Conservation (phyloP, 1,140 invertebrate genomes). For the Pseudomyrmex cubaensis region DNA sequence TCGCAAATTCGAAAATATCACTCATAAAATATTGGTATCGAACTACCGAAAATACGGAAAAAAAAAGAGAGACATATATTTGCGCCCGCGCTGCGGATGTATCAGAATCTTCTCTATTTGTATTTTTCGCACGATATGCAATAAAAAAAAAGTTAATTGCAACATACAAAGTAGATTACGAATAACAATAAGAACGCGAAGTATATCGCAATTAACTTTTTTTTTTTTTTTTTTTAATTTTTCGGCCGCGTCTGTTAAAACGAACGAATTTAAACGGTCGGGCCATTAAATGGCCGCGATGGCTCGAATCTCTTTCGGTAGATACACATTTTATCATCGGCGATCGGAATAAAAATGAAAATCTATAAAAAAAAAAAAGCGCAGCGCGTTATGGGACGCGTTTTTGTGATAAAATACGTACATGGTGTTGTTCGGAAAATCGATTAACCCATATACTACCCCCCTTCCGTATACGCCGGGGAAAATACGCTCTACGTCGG, state of each 20-base stretch:
- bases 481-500: slow-evolving; percentile 43
- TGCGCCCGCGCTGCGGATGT: not conserved
- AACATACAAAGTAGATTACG: too few species aligned
- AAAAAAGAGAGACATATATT: not conserved
- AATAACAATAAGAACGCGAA: too few species aligned
- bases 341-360: slow-evolving; percentile 56
- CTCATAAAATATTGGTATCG: not conserved
- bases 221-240: not conserved
- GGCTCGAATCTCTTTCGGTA: slow-evolving; percentile 30
- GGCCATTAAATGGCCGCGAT: slow-evolving; percentile 60
- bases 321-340: slow-evolving; percentile 38
- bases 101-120: not conserved
- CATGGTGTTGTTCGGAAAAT: slow-evolving; percentile 49
- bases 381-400: slow-evolving; percentile 34
- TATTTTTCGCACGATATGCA: too few species aligned
- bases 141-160: too few species aligned
- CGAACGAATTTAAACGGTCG: slow-evolving; percentile 62
- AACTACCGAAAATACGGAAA: not conserved
- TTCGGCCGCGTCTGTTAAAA: slow-evolving; percentile 50
- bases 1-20: slow-evolving; percentile 4
- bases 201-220: too few species aligned
- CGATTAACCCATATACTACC: slow-evolving; percentile 40
- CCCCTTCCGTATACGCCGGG: not conserved
- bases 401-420: slow-evolving; percentile 6
- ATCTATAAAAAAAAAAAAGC: slow-evolving; percentile 62